Conservation (phyloP, 2,797 vertebrate species). For the Mormyrops attenuatus region DNA sequence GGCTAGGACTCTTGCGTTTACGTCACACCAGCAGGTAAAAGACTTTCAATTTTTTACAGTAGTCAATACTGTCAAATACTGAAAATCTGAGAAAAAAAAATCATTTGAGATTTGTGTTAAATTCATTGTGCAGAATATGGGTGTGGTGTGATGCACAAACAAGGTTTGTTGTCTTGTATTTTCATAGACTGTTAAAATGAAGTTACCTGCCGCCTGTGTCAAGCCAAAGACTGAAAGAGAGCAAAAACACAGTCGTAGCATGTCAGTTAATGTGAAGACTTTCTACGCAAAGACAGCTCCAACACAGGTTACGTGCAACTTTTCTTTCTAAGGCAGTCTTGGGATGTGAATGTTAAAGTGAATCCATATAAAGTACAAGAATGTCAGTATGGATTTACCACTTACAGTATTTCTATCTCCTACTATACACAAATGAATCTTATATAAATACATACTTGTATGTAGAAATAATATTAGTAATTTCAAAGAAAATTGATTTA, state of each 20-base stretch:
- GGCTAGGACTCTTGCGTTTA: not conserved
- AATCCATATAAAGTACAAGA: not conserved
- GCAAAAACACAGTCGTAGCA: not conserved
- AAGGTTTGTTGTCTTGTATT: not conserved
- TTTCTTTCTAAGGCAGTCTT: not conserved
- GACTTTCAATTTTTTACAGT: not conserved
- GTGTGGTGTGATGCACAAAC: not conserved
- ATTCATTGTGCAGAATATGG: not conserved
- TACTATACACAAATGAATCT: not conserved
- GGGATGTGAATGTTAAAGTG: not conserved
- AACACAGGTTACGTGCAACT: not conserved
- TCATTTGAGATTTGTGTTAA: not conserved
- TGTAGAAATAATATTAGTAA: not conserved
- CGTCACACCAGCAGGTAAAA: not conserved
- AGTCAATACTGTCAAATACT: not conserved
- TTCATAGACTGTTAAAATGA: not conserved
- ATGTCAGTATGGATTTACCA: not conserved
- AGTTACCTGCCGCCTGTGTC: not conserved
- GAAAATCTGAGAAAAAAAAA: not conserved
- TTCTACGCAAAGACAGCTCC: not conserved
- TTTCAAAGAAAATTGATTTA: not conserved
- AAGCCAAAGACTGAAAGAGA: not conserved
- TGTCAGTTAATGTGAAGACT: slow-evolving; percentile 10
- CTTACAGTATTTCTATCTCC: not conserved
- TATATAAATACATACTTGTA: not conserved